These are phyloP conservation scores for Drosophila tsacasi DNA, from an alignment of 1,140 invertebrate genomes.

Conservation along the genomic window DNA sequence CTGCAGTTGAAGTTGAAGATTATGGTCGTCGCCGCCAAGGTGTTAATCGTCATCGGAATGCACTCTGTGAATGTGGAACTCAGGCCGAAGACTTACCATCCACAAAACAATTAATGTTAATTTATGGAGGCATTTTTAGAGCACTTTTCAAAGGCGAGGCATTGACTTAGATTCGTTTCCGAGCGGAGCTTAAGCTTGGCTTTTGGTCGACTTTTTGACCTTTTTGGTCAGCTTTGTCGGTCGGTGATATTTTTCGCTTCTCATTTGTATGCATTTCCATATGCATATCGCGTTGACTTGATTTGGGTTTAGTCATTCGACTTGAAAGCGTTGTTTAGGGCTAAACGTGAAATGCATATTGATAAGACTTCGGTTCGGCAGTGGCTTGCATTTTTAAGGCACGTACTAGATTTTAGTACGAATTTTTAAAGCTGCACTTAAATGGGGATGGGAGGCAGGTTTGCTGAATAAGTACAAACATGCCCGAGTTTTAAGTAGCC, in stretches of 20 bases:
- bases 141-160: constrained; percentile 30
- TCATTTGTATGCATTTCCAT: constrained; percentile 27
- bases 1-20: constrained; percentile 52
- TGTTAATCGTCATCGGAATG: constrained; percentile 42
- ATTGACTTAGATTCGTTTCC: constrained; percentile 19
- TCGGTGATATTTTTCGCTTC: constrained; percentile 5
- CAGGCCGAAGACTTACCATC: constrained; percentile 16
- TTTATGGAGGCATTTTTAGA: constrained; percentile 38
- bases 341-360: constrained; percentile 69
- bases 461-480: constrained; percentile 23
- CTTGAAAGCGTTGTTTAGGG: constrained; percentile 47
- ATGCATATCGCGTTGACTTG: constrained; percentile 32
- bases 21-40: constrained; percentile 20
- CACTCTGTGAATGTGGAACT: constrained; percentile 36
- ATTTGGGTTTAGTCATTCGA: constrained; percentile 40
- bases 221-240: background rate
- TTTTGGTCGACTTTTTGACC: constrained; percentile 19
- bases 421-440: constrained; percentile 22
- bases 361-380: constrained; percentile 29
- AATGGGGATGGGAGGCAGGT: constrained; percentile 6
- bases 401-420: constrained; percentile 51
- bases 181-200: constrained; percentile 2
- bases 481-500: constrained; percentile 17
- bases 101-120: constrained; percentile 38
- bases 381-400: constrained; percentile 58